Percentiles rank a stretch among this genome's conserved stretches.
phyloP scores from a whole-genome alignment of 2,888 invertebrate genomes.

The Andrena praecox region DNA sequence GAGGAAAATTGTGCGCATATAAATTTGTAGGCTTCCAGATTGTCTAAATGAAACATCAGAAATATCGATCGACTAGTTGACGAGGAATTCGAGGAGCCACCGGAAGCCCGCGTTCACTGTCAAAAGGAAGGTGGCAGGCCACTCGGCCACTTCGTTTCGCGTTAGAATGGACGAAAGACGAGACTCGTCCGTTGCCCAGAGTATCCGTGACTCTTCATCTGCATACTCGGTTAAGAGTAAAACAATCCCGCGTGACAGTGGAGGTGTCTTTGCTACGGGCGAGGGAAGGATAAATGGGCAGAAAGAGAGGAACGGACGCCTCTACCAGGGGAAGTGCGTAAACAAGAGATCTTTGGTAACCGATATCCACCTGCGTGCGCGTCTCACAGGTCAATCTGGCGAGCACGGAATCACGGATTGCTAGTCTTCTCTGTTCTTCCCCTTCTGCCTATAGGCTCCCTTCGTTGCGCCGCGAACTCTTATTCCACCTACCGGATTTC shows the following conservation, averaged over 20 bases:
- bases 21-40: no score
- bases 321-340: constrained; percentile 47
- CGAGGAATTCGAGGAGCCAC: constrained; percentile 49
- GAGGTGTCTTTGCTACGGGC: constrained; percentile 34
- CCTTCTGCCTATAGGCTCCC: constrained; percentile 47
- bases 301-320: constrained; percentile 34
- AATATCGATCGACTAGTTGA: constrained; percentile 1
- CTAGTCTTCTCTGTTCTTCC: constrained; percentile 45
- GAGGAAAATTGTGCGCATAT: no score
- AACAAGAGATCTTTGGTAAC: constrained; percentile 74
- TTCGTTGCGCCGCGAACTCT: constrained; percentile 67
- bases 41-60: background rate
- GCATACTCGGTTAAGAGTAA: constrained; percentile 80
- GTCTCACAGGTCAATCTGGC: constrained; percentile 65
- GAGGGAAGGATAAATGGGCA: constrained; percentile 60
- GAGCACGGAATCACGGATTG: constrained; percentile 74
- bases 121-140: constrained; percentile 42
- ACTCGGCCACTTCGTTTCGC: constrained; percentile 73
- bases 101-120: constrained; percentile 46
- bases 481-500: constrained; percentile 78
- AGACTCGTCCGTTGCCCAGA: constrained; percentile 68
- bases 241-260: constrained; percentile 82
- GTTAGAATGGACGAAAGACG: constrained; percentile 74
- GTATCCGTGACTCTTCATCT: constrained; percentile 72
- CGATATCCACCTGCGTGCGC: constrained; percentile 75